phyloP scores from a whole-genome alignment of 2,888 invertebrate genomes.

The Clivina fossor region DNA sequence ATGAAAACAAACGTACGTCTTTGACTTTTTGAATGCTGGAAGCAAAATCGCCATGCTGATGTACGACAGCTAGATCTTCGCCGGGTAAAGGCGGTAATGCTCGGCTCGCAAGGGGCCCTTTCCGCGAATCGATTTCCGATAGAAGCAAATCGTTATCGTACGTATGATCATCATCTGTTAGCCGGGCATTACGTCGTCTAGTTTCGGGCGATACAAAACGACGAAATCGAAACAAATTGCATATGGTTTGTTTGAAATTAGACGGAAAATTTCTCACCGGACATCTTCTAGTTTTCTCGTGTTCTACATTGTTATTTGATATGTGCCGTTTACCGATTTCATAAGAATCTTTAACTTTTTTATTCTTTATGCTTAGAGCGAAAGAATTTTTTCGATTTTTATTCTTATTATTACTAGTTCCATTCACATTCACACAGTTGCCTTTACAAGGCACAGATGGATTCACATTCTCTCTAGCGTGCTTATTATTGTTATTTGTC shows the following conservation, averaged over 20 bases:
- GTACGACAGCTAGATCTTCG: constrained; percentile 46
- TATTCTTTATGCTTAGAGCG: constrained; percentile 64
- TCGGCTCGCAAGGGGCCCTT: constrained; percentile 56
- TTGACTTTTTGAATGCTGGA: constrained; percentile 91
- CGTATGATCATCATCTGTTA: constrained; percentile 49
- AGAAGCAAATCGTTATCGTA: constrained; percentile 48
- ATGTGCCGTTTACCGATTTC: constrained; percentile 57
- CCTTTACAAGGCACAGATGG: constrained; percentile 20
- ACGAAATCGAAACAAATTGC: constrained; percentile 78
- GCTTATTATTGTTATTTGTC: constrained; percentile 45
- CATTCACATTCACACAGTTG: constrained; percentile 45
- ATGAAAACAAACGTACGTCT: constrained; percentile 68
- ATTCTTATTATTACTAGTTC: constrained; percentile 56
- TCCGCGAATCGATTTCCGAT: constrained; percentile 38
- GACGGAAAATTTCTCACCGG: constrained; percentile 32
- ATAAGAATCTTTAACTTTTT: constrained; percentile 57
- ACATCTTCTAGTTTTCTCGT: constrained; percentile 29
- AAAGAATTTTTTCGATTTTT: constrained; percentile 60
- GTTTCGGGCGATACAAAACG: constrained; percentile 57
- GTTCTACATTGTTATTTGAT: constrained; percentile 47
- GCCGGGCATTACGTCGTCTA: constrained; percentile 42
- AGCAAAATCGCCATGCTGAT: constrained; percentile 75
- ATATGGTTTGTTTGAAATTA: constrained; percentile 76
- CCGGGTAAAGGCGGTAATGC: constrained; percentile 68
- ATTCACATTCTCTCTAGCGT: constrained; percentile 38